These are phyloP conservation scores for Onthophagus sagittarius DNA, from an alignment of 2,888 invertebrate species.

Conservation along the genomic window DNA sequence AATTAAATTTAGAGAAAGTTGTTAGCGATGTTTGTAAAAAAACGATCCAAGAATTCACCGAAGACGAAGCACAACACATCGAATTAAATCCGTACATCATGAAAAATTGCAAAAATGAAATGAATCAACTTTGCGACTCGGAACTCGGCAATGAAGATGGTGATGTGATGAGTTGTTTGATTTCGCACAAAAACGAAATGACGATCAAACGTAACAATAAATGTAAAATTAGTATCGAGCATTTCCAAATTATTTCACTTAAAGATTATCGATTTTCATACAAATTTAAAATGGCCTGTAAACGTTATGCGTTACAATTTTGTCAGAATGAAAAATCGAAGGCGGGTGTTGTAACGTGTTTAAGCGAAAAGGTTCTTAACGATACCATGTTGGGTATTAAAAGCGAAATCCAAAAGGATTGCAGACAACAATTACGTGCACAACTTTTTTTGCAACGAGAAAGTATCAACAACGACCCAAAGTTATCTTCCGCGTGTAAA, in stretches of 20 bases:
- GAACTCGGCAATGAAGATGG: conserved; percentile 74
- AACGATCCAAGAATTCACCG: conserved; percentile 80
- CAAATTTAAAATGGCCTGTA: conserved; percentile 93
- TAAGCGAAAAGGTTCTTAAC: conserved; percentile 87
- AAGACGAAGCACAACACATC: conserved; percentile 82
- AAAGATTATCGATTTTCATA: conserved; percentile 92
- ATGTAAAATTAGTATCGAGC: conserved; percentile 92
- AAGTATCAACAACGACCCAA: conserved; percentile 80
- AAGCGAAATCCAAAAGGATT: conserved; percentile 80
- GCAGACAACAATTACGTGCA: conserved; percentile 84
- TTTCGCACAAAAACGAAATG: conserved; percentile 84
- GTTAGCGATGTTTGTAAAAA: conserved; percentile 65
- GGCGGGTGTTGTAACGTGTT: conserved; percentile 76
- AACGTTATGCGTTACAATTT: conserved; percentile 68
- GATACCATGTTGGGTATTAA: conserved; percentile 75
- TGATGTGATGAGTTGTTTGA: conserved; percentile 91
- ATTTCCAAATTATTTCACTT: conserved; percentile 90
- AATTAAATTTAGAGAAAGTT: conserved; percentile 73
- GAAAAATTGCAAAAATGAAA: conserved; percentile 74
- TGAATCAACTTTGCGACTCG: conserved; percentile 71
- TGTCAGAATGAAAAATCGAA: conserved; percentile 70
- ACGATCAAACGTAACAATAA: conserved; percentile 74
- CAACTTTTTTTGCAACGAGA: conserved; percentile 92
- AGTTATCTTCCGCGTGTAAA: conserved; percentile 76
- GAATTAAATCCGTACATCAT: conserved; percentile 87